A percentile compares a stretch with the other conserved stretches of the same genome.
phyloP scores from a whole-genome alignment of 2,888 invertebrate genomes.

The Parelbella ahira region DNA sequence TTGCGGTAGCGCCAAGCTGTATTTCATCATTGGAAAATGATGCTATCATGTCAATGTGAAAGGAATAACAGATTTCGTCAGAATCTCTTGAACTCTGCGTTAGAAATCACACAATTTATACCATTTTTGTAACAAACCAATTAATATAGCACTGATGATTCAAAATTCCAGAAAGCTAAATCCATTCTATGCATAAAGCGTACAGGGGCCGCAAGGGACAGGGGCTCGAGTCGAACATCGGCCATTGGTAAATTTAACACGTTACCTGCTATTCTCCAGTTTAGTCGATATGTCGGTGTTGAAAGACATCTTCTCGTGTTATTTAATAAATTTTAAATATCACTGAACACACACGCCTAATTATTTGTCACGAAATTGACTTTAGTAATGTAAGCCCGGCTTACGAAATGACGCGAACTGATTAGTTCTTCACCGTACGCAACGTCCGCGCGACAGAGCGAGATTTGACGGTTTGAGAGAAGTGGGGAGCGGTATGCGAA shows the following conservation, averaged over 20 bases:
- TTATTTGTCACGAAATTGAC: slow-evolving; percentile 58
- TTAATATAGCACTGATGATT: slow-evolving; percentile 16
- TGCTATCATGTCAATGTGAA: slow-evolving; percentile 38
- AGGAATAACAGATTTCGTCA: slow-evolving; percentile 38
- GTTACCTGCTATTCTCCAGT: slow-evolving; percentile 78
- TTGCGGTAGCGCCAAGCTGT: slow-evolving; percentile 13
- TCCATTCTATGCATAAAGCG: slow-evolving; percentile 38
- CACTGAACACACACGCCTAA: slow-evolving; percentile 75
- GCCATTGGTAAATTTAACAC: slow-evolving; percentile 40
- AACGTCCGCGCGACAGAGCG: slow-evolving; percentile 44
- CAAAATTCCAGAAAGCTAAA: slow-evolving; percentile 18
- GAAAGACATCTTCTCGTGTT: slow-evolving; percentile 76
- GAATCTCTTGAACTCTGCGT: slow-evolving; percentile 8
- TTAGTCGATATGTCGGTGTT: slow-evolving; percentile 73
- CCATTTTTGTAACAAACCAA: slow-evolving; percentile 2
- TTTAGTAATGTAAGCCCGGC: slow-evolving; percentile 51
- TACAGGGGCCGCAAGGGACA: slow-evolving; percentile 37
- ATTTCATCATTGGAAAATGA: slow-evolving; percentile 33
- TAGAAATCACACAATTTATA: background rate
- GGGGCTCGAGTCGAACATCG: slow-evolving; percentile 33
- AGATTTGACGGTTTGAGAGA: slow-evolving; percentile 67
- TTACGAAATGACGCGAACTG: slow-evolving; percentile 61
- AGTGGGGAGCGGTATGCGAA: slow-evolving; percentile 63
- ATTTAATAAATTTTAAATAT: slow-evolving; percentile 69
- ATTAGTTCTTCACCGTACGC: slow-evolving; percentile 51